Conservation (phyloP, 2,888 invertebrate genomes). For the Lepidocyrtoides sp. region DNA sequence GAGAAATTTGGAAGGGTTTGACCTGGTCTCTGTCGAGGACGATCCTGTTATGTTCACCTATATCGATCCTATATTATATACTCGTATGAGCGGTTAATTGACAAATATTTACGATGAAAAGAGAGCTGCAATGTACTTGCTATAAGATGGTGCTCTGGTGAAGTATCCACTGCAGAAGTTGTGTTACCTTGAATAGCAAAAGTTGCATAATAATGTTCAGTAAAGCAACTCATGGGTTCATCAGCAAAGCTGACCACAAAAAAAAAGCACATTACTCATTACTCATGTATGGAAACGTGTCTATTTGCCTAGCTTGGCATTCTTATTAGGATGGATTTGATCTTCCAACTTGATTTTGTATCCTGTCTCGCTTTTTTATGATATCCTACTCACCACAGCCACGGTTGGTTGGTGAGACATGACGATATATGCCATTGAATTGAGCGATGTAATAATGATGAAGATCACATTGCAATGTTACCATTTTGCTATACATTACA, state of each 20-base stretch:
- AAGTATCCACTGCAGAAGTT: slow-evolving; percentile 10
- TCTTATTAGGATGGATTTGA: not conserved
- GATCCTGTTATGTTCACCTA: slow-evolving; percentile 70
- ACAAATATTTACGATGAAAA: not conserved
- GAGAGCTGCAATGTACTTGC: too few species aligned
- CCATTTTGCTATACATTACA: slow-evolving; percentile 2
- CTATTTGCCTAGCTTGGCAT: not conserved
- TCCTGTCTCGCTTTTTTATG: slow-evolving; percentile 4
- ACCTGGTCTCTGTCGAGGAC: slow-evolving; percentile 73
- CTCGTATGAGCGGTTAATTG: not conserved
- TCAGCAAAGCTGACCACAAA: slow-evolving; percentile 33
- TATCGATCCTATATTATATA: slow-evolving; percentile 32
- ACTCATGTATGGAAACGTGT: not conserved
- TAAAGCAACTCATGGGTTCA: slow-evolving; percentile 44
- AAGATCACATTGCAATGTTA: not conserved
- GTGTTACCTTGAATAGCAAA: slow-evolving; percentile 64
- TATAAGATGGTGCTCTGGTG: not conserved
- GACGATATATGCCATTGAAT: not conserved
- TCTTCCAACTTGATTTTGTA: slow-evolving; percentile 33
- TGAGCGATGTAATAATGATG: not conserved
- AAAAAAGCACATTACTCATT: slow-evolving; percentile 4
- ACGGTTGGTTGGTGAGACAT: slow-evolving; percentile 6
- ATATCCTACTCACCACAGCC: not conserved
- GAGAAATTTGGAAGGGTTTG: slow-evolving; percentile 73
- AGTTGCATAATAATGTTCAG: slow-evolving; percentile 74